Base-by-base conservation (phyloP, 2,113 vertebrate genomes). In the Chionomys nivalis region DNA sequence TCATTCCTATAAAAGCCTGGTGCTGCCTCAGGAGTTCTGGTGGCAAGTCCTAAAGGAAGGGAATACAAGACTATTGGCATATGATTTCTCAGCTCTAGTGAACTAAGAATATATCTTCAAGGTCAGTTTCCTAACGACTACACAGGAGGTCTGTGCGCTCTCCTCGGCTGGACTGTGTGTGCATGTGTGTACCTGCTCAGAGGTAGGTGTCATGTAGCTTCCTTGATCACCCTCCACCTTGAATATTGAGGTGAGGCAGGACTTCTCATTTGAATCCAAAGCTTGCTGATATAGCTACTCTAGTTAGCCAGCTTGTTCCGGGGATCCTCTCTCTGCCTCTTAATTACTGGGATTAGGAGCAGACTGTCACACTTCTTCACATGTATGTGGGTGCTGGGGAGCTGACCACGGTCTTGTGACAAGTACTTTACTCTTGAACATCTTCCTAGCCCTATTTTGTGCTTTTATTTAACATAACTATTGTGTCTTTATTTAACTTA, bases 1-100 rank as follows among this genome's bases (percentile, higher is more conserved):
- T 98, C 97, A 97, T 96, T 97, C 77, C 88, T 97, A 97, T 94
- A 97, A 92, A 97, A 97, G 82, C 94, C 96, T 97, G 95, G 78
- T 78, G 93, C 85, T 97, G 95, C 65, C 93, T 98, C 94, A 11
- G 96, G 93, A 97, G 87, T 97, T 97, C 97, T 96, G 94, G 91
- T 96, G 94, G 91, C 90, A 93, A 97, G 90, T 94, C 96, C 96
- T 96, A 90, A 91, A 95, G 94, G 83, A 81, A 97, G 93, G 96
- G 95, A 97, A 96, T 93, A 91, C 87, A 96, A 95, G 94, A 92
- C 90, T 96, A 87, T 97, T 97, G 96, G 70, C 78, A 97, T 86
- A 36, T 52, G 87, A 92, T 93, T 96, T 94, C 77, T 90, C 89
- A 95, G 89, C 24, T 58, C 55, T 77, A 44, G 36, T 89, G 58